phyloP scores from a whole-genome alignment of 2,888 invertebrate genomes.

The Bombylius major region DNA sequence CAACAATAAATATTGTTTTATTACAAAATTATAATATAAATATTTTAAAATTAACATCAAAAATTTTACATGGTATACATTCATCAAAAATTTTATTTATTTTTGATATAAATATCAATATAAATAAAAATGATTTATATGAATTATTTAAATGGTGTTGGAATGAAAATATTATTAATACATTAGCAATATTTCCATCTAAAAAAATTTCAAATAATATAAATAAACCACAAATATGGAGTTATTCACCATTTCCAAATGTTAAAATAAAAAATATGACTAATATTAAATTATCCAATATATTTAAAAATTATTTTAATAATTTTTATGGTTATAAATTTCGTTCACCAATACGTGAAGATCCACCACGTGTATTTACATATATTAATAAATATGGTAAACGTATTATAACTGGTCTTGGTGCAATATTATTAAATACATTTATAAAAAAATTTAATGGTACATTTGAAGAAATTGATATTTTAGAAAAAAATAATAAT shows the following conservation, averaged over 20 bases:
- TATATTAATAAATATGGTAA: neutral
- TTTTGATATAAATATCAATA: neutral
- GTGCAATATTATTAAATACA: neutral
- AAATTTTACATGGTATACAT: neutral
- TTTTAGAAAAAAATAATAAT: neutral
- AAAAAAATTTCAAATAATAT: neutral
- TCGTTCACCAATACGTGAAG: slow-evolving; percentile 7
- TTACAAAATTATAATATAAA: neutral
- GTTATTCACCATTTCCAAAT: slow-evolving; percentile 5
- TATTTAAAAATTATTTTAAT: neutral
- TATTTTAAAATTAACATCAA: neutral
- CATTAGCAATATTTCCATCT: neutral
- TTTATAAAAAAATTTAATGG: slow-evolving; percentile 4
- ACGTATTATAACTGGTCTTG: neutral
- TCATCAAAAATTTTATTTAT: neutral
- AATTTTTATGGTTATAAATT: slow-evolving; percentile 6
- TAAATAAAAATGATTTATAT: neutral
- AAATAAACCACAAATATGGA: neutral
- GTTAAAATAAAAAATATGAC: slow-evolving; percentile 1
- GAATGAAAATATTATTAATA: slow-evolving; percentile 4
- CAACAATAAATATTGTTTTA: neutral
- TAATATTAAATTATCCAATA: neutral
- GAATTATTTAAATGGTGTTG: slow-evolving; percentile 3
- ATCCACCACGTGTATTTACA: slow-evolving; percentile 5
- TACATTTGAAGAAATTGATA: neutral